phyloP scores from a whole-genome alignment of 2,113 vertebrate genomes.

The Malurus cyaneus region DNA sequence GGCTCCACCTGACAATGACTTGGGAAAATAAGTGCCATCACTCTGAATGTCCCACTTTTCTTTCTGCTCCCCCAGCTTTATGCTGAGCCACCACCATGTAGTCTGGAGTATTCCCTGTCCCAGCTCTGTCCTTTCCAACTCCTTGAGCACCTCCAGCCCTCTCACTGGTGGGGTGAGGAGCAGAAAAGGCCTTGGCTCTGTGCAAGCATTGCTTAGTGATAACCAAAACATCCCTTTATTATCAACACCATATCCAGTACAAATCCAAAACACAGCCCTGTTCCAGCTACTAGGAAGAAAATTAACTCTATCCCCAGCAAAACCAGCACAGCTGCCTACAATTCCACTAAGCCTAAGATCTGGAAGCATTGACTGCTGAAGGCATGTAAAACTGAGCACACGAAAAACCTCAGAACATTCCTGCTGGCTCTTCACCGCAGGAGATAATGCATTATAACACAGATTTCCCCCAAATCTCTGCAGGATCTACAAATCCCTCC shows the following conservation, averaged over 20 bases:
- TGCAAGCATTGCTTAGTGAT: not conserved
- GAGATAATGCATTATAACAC: constrained; percentile 28
- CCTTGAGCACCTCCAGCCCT: too few relatives aligned
- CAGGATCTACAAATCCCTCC: constrained; percentile 45
- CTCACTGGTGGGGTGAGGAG: not conserved
- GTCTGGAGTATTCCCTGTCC: not conserved
- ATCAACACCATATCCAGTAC: not conserved
- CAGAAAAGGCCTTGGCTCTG: not conserved
- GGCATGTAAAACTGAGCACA: not conserved
- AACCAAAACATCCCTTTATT: not conserved
- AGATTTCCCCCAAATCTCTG: constrained; percentile 31
- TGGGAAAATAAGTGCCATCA: not conserved
- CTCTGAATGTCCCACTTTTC: not conserved
- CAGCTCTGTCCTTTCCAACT: not conserved
- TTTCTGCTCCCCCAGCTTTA: not conserved
- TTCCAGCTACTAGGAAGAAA: not conserved
- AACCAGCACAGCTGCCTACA: constrained; percentile 7
- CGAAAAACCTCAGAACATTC: constrained; percentile 1
- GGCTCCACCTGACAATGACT: not conserved
- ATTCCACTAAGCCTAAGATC: not conserved
- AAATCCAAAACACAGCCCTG: not conserved
- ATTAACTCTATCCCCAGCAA: not conserved
- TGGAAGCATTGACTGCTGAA: constrained; percentile 6
- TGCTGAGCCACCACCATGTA: not conserved
- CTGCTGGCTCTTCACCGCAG: constrained; percentile 29